These are phyloP conservation scores for Pollenia griseotomentosa DNA, from an alignment of 2,888 invertebrate species.

Conservation along the genomic window DNA sequence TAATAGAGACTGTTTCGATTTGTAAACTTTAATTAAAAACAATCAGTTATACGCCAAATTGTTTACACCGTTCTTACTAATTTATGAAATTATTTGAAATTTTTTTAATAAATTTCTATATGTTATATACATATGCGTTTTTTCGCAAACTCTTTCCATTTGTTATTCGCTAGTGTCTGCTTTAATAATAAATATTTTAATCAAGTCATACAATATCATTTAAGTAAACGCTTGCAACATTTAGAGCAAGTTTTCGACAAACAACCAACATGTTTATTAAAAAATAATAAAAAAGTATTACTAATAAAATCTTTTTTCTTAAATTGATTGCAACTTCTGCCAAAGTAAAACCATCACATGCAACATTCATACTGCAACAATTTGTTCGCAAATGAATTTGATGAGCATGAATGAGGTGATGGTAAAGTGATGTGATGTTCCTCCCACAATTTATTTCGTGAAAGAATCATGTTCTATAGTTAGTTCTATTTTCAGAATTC, in stretches of 20 bases:
- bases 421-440: slow-evolving; percentile 10
- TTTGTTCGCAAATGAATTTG: slow-evolving; percentile 42
- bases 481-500: background rate
- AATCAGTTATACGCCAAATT: too few species aligned
- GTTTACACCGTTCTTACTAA: too few species aligned
- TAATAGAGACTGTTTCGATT: too few species aligned
- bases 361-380: slow-evolving; percentile 34
- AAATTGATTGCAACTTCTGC: background rate
- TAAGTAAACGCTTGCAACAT: slow-evolving; percentile 30
- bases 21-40: too few species aligned
- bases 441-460: slow-evolving; percentile 36
- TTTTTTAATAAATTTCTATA: too few species aligned
- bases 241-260: slow-evolving; percentile 11
- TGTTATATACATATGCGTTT: background rate
- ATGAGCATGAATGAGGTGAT: slow-evolving; percentile 22
- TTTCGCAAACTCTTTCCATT: background rate
- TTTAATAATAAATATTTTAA: slow-evolving; percentile 42
- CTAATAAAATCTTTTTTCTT: slow-evolving; percentile 18
- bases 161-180: background rate
- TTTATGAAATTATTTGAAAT: too few species aligned
- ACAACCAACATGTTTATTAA: background rate
- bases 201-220: slow-evolving; percentile 21
- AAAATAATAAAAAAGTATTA: background rate
- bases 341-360: slow-evolving; percentile 34
- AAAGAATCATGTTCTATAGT: background rate